Conservation (phyloP, 1,140 invertebrate species). For the Drosophila subobscura region DNA sequence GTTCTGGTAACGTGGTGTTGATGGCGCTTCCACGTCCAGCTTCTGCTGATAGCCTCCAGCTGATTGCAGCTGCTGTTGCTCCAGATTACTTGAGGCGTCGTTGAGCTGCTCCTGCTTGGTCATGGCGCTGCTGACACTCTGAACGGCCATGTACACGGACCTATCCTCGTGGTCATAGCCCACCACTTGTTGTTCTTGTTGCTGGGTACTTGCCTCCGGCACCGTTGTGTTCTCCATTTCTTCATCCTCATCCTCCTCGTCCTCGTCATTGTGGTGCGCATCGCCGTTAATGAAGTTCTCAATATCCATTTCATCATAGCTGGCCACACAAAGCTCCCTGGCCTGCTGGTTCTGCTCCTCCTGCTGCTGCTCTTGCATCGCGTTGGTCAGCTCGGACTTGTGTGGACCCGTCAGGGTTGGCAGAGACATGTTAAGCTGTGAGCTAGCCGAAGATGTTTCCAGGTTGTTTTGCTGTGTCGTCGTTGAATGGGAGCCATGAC, state of each 20-base stretch:
- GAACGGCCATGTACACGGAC: constrained; percentile 65
- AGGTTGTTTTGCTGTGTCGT: constrained; percentile 44
- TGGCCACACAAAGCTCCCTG: constrained; percentile 61
- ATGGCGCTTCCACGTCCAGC: constrained; percentile 50
- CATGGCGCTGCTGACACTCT: constrained; percentile 40
- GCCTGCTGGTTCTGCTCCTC: constrained; percentile 51
- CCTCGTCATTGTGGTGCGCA: constrained; percentile 54
- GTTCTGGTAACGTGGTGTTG: constrained; percentile 49
- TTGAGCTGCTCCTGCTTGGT: constrained; percentile 50
- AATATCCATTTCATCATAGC: constrained; percentile 80
- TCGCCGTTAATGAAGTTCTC: constrained; percentile 78
- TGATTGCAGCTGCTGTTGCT: constrained; percentile 50
- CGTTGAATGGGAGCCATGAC: constrained; percentile 50
- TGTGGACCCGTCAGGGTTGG: constrained; percentile 64
- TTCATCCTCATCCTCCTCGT: constrained; percentile 61
- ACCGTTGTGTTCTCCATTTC: constrained; percentile 58
- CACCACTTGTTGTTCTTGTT: constrained; percentile 55
- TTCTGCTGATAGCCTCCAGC: constrained; percentile 50
- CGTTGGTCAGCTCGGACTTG: constrained; percentile 41
- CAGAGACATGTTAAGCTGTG: constrained; percentile 62
- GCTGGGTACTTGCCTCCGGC: constrained; percentile 40
- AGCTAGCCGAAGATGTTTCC: constrained; percentile 43
- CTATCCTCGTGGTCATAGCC: constrained; percentile 53
- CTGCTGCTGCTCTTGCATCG: constrained; percentile 41
- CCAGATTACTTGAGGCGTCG: constrained; percentile 32